phyloP scores from a whole-genome alignment of 2,888 invertebrate species.

The Cheiracanthium punctorium region DNA sequence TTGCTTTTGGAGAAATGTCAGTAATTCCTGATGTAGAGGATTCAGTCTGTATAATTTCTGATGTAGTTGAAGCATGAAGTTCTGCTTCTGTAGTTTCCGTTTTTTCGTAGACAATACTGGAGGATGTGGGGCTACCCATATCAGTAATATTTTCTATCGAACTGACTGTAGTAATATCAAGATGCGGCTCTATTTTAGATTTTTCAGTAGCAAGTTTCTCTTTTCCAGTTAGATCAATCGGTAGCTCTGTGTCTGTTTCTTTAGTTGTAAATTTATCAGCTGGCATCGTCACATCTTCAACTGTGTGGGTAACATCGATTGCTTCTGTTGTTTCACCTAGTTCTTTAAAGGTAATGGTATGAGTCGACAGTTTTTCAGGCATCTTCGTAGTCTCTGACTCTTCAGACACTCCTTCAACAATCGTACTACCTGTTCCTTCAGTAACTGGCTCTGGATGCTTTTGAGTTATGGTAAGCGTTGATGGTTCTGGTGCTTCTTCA shows the following conservation, averaged over 20 bases:
- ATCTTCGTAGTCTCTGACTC: background rate
- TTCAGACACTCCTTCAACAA: background rate
- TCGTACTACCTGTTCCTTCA: background rate
- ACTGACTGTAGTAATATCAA: background rate
- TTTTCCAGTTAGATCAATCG: background rate
- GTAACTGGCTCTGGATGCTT: background rate
- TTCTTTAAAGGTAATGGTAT: background rate
- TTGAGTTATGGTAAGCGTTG: background rate
- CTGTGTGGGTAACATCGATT: background rate
- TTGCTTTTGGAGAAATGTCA: background rate
- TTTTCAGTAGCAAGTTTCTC: background rate
- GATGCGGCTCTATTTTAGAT: background rate
- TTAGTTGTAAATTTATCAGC: background rate
- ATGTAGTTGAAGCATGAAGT: background rate
- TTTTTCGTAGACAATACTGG: background rate
- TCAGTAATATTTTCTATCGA: background rate
- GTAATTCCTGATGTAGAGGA: background rate
- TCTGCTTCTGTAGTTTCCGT: background rate
- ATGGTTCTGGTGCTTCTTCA: background rate
- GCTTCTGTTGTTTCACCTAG: background rate
- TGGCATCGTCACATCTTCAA: too few species aligned
- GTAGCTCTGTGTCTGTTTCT: background rate
- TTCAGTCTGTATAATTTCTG: background rate
- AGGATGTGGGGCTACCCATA: background rate
- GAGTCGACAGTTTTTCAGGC: background rate